Conservation (phyloP, 2,888 invertebrate species). For the Orthosia gothica region DNA sequence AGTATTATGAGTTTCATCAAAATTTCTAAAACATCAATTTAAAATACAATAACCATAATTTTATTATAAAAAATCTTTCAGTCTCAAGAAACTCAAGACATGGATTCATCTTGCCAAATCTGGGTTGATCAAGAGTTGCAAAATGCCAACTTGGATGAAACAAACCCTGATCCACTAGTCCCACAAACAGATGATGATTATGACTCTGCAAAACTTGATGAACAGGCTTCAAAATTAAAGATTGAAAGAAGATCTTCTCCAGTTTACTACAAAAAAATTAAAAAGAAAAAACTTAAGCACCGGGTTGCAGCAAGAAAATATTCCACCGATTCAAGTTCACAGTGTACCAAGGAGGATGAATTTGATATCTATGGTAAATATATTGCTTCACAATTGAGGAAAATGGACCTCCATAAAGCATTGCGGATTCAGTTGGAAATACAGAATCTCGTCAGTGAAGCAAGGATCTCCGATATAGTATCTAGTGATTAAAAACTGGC, state of each 20-base stretch:
- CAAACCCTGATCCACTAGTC: slow-evolving; percentile 79
- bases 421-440: slow-evolving; percentile 80
- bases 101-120: slow-evolving; percentile 80
- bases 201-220: slow-evolving; percentile 71
- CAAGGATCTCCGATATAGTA: slow-evolving; percentile 76
- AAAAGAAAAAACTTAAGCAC: slow-evolving; percentile 79
- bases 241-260: slow-evolving; percentile 65
- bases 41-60: background rate
- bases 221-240: slow-evolving; percentile 68
- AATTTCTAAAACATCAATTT: background rate
- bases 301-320: slow-evolving; percentile 68
- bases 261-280: slow-evolving; percentile 72
- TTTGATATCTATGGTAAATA: slow-evolving; percentile 85
- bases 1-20: slow-evolving; percentile 25
- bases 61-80: slow-evolving; percentile 58
- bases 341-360: slow-evolving; percentile 77
- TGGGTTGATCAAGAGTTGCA: slow-evolving; percentile 79
- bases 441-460: slow-evolving; percentile 81
- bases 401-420: slow-evolving; percentile 79
- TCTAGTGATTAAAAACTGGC: slow-evolving; percentile 54
- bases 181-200: slow-evolving; percentile 79
- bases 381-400: slow-evolving; percentile 81
- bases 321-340: slow-evolving; percentile 65
- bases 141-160: slow-evolving; percentile 72
- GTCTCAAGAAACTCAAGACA: slow-evolving; percentile 77